phyloP scores from a whole-genome alignment of 2,888 invertebrate species.

The Hemistola chrysoprasaria region DNA sequence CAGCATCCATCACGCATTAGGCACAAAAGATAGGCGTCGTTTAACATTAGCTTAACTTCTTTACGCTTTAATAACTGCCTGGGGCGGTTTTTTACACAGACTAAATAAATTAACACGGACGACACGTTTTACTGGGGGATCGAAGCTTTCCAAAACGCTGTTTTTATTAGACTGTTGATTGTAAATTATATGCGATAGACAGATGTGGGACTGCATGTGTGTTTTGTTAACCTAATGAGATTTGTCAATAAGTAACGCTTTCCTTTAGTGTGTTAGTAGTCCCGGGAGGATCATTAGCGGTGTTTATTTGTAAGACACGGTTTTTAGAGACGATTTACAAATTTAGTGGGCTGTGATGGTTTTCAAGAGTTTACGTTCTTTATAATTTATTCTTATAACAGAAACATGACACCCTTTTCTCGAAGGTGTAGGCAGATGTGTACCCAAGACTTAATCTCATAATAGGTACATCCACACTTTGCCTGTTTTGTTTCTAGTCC shows the following conservation, averaged over 20 bases:
- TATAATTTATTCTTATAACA: too few relatives aligned
- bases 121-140: conserved; percentile 48
- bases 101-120: conserved; percentile 52
- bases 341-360: background rate
- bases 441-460: too few relatives aligned
- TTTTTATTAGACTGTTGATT: conserved; percentile 57
- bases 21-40: conserved; percentile 79
- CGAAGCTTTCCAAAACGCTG: conserved; percentile 44
- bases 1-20: conserved; percentile 73
- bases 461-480: too few relatives aligned
- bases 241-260: conserved; percentile 74
- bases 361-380: too few relatives aligned
- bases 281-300: conserved; percentile 57
- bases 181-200: conserved; percentile 60
- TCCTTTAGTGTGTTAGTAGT: conserved; percentile 47
- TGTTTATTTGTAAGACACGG: conserved; percentile 56
- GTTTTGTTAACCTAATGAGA: conserved; percentile 76
- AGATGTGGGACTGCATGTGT: conserved; percentile 73
- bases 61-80: conserved; percentile 76
- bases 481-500: too few relatives aligned
- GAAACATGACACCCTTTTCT: too few relatives aligned
- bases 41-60: conserved; percentile 81
- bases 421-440: too few relatives aligned
- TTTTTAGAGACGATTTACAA: conserved; percentile 33
- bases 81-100: conserved; percentile 50